Base-by-base conservation (phyloP, 2,797 vertebrate species). In the Rhynchotus rufescens region DNA sequence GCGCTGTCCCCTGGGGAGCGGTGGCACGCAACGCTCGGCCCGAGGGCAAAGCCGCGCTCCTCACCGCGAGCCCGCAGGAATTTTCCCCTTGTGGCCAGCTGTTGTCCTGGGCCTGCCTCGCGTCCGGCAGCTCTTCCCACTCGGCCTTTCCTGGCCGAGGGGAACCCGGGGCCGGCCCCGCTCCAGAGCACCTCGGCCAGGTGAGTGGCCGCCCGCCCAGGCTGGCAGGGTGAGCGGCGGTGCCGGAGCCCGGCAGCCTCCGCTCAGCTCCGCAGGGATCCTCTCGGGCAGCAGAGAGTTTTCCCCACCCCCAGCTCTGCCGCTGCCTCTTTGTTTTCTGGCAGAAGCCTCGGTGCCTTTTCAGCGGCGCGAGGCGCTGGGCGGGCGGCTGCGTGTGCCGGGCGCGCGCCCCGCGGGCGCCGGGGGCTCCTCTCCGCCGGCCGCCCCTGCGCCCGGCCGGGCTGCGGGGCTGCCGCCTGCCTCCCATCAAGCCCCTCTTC, bases 271-370 rank as follows among this genome's bases (percentile, higher is more conserved):
- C 88, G 91, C 93, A 90, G 93, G 85, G 93, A 92, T 94, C 85
- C 91, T 95, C 92, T 93, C 92, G 91, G 94, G 96, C 93, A 94
- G 96, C 82, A 47, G 93, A 92, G 93, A 91, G 94, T 91, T 93
- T 93, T 96, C 93, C 90, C 94, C 94, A 89, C 92, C 95, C 93
- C 95, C 93, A 92, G 89, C 93, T 91, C 86, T 83, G 77, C 94
- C 56, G 91, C 95, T 89, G 87, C 92, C 83, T 91, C 96, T 96
- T 96, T 93, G 96, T 96, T 92, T 96, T 93, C 93, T 96, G 91
- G 88, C 90, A 92, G 95, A 90, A 94, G 87, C 92, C 92, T 94
- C 95, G 38, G 84, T 94, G 80, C 88, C 92, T 92, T 92, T 95
- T 96, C 93, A 85, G 94, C 74, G 90, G 90, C 10, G 64, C 74